These are phyloP conservation scores for Ecdyonurus torrentis DNA, from an alignment of 2,888 invertebrate genomes.

Conservation along the genomic window DNA sequence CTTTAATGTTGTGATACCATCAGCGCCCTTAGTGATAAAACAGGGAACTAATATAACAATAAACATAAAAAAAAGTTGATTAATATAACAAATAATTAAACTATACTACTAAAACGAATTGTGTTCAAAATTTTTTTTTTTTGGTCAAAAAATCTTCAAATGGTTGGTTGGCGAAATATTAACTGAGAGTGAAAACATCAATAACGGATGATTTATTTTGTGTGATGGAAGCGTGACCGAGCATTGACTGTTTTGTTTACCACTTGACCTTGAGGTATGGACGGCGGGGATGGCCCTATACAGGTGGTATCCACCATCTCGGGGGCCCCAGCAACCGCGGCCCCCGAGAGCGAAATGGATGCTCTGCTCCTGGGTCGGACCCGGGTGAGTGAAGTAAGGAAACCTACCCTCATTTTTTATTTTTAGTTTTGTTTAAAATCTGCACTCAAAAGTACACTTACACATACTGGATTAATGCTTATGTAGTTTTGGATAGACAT, in stretches of 20 bases:
- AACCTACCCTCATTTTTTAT: not conserved
- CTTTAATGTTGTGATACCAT: not conserved
- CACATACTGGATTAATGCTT: no score
- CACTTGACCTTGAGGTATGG: not conserved
- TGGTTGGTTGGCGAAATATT: no score
- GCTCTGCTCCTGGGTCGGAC: conserved; percentile 58
- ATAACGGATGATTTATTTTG: not conserved
- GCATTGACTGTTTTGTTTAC: not conserved
- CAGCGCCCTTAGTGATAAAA: not conserved
- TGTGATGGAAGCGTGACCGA: not conserved
- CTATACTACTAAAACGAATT: no score
- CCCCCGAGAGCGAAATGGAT: conserved; percentile 62
- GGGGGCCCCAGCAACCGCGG: conserved; percentile 25
- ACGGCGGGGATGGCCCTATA: not conserved
- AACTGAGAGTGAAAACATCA: no score
- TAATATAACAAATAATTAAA: no score
- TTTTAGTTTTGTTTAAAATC: no score
- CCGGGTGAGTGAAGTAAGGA: conserved; percentile 42
- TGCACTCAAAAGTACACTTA: no score
- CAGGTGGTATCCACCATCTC: conserved; percentile 11
- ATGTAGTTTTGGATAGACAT: no score
- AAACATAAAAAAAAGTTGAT: no score
- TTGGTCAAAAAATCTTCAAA: no score
- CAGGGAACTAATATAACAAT: not conserved
- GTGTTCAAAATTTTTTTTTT: no score